Conservation (phyloP, 2,888 invertebrate species). For the Xylota sylvarum region DNA sequence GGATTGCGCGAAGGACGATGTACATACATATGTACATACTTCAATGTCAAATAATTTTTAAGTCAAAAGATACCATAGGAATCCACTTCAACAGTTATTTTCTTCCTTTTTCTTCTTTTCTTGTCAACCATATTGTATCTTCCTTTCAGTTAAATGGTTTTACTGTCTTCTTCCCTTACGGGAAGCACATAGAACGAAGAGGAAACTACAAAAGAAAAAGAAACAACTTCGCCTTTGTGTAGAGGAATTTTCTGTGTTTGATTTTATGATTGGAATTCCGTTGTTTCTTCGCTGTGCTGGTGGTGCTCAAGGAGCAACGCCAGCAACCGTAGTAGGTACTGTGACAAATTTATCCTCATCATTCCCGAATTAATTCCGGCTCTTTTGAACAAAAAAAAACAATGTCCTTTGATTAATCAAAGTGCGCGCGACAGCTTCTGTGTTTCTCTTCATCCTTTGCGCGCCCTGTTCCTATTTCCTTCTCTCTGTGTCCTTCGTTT, state of each 20-base stretch:
- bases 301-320: background rate
- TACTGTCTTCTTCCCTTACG: conserved; percentile 5
- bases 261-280: conserved; percentile 75
- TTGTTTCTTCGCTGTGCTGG: conserved; percentile 30
- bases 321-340: conserved; percentile 28
- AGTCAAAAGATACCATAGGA: no score
- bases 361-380: conserved; percentile 65
- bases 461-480: background rate
- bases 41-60: no score
- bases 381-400: conserved; percentile 45
- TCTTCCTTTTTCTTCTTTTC: background rate
- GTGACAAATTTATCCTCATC: conserved; percentile 69
- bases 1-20: no score
- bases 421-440: conserved; percentile 57
- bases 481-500: background rate
- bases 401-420: conserved; percentile 74
- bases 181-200: background rate
- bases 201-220: conserved; percentile 17
- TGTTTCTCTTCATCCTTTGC: conserved; percentile 14
- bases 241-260: conserved; percentile 55
- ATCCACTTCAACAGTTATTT: no score
- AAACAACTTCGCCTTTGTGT: conserved; percentile 41
- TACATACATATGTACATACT: no score
- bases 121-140: conserved; percentile 9
- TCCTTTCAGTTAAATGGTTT: background rate